Conservation (phyloP, 2,888 invertebrate genomes). For the Tachina lurida region DNA sequence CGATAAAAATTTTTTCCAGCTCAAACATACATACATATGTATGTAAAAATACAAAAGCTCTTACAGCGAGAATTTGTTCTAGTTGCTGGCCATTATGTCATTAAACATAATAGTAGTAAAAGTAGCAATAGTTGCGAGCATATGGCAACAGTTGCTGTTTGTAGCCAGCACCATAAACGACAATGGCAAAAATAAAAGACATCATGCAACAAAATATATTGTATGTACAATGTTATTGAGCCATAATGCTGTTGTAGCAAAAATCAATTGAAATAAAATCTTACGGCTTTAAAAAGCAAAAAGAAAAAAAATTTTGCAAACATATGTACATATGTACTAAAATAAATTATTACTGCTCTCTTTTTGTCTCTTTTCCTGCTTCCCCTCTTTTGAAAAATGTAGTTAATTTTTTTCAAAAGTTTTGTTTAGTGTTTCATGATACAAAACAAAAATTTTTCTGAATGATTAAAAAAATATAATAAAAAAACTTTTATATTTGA, state of each 20-base stretch:
- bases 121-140: constrained; percentile 33
- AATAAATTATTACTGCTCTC: neutral
- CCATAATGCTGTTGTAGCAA: constrained; percentile 16
- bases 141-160: constrained; percentile 57
- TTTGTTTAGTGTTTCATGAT: no score
- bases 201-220: constrained; percentile 35
- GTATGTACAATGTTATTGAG: neutral
- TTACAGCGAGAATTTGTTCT: neutral
- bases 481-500: no score
- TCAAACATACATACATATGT: neutral
- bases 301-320: neutral
- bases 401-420: neutral
- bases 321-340: neutral
- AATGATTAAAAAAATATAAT: no score
- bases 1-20: constrained; percentile 18
- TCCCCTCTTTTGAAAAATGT: no score
- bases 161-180: constrained; percentile 19
- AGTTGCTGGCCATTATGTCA: constrained; percentile 1
- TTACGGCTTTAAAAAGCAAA: constrained; percentile 14
- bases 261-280: constrained; percentile 60
- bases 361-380: no score
- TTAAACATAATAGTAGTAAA: neutral
- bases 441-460: no score
- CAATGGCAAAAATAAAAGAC: constrained; percentile 39
- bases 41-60: constrained; percentile 13